These are phyloP conservation scores for Phalloptychus januarius DNA, from an alignment of 2,797 vertebrate species.

Conservation along the genomic window DNA sequence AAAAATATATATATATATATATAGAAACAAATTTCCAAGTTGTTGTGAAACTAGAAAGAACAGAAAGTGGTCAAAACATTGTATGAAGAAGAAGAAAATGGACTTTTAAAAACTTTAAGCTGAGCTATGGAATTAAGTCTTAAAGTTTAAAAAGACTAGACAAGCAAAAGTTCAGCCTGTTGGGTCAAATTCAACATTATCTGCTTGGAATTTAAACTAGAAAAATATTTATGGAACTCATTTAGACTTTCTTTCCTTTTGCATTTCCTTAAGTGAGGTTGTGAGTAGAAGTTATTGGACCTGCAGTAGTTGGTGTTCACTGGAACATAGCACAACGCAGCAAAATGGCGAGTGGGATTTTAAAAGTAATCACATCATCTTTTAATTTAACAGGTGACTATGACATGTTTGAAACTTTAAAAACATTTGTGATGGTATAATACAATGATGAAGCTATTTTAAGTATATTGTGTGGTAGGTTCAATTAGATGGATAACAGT, in stretches of 20 bases:
- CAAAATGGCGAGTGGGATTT: neutral
- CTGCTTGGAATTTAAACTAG: neutral
- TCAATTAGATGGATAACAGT: neutral
- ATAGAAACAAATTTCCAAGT: conserved; percentile 13
- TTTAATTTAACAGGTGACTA: neutral
- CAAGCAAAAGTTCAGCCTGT: neutral
- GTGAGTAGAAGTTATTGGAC: neutral
- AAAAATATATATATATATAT: conserved; percentile 16
- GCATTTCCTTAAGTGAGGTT: neutral
- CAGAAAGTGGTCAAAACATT: neutral
- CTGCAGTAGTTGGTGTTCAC: neutral
- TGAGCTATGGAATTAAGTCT: neutral
- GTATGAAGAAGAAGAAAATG: neutral
- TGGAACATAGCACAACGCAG: neutral
- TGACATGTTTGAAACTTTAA: neutral
- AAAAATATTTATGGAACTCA: neutral
- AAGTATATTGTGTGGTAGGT: neutral
- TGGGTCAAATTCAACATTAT: neutral
- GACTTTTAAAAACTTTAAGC: neutral
- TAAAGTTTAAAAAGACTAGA: neutral
- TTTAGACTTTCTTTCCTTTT: neutral
- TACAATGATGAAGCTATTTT: neutral
- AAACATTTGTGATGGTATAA: neutral
- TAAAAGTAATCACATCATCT: neutral
- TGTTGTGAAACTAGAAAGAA: conserved; percentile 17